Evolutionary conservation across 2,888 invertebrate genomes (phyloP).

Genomic region (Aphelenchoides bicaudatus): DNA sequence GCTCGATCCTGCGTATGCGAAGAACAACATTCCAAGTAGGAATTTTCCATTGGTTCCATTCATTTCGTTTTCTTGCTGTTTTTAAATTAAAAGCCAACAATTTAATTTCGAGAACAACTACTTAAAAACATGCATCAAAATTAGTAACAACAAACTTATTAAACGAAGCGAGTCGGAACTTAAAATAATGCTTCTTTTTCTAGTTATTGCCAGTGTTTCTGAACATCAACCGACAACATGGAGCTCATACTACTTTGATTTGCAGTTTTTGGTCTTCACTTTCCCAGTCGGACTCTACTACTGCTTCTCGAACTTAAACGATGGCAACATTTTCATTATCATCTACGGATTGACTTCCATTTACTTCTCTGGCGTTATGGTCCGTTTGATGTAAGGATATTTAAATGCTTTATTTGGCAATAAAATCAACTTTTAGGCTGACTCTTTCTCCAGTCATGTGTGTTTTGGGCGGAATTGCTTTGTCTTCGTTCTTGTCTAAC

Average conservation of each 20-base stretch:
- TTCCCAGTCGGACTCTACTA: constrained; percentile 93
- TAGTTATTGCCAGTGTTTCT: constrained; percentile 83
- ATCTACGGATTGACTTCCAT: constrained; percentile 95
- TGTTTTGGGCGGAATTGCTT: constrained; percentile 85
- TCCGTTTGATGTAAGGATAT: constrained; percentile 96
- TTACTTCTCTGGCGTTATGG: constrained; percentile 98
- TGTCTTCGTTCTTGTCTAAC: constrained; percentile 74
- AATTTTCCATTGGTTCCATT: too few relatives aligned
- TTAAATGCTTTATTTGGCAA: too few relatives aligned
- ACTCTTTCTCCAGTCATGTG: too few relatives aligned
- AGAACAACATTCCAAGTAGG: constrained; percentile 96
- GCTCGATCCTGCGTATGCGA: constrained; percentile 91
- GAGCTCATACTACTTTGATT: constrained; percentile 96
- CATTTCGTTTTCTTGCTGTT: constrained; percentile 78
- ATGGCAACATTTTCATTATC: constrained; percentile 93
- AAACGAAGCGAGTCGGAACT: background rate
- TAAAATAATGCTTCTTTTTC: constrained; percentile 6
- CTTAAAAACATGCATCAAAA: constrained; percentile 70
- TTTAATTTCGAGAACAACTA: too few relatives aligned
- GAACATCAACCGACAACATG: constrained; percentile 98
- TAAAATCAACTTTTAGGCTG: too few relatives aligned
- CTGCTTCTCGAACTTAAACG: constrained; percentile 87
- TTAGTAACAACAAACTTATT: background rate
- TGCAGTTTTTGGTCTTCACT: constrained; percentile 88
- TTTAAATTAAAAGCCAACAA: too few relatives aligned